Conservation (phyloP, 2,797 vertebrate genomes). For the Trachurus trachurus region DNA sequence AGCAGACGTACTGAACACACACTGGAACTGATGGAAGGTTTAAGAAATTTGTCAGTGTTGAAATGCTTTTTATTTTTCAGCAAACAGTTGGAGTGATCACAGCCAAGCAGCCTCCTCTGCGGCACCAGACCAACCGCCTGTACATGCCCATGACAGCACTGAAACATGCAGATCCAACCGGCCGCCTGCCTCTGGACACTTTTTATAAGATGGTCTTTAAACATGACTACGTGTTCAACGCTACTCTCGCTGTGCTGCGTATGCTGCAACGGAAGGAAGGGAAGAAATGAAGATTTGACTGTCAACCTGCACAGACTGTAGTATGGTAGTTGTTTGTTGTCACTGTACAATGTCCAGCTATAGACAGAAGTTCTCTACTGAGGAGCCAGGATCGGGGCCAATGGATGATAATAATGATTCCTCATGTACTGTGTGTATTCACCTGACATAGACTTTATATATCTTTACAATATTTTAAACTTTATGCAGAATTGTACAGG, state of each 20-base stretch:
- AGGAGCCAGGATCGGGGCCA: not conserved
- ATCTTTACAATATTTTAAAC: not conserved
- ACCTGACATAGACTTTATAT: not conserved
- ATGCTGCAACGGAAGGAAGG: constrained; percentile 67
- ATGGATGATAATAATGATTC: not conserved
- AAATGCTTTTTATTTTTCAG: constrained; percentile 53
- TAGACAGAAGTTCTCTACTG: not conserved
- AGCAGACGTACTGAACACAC: too few relatives aligned
- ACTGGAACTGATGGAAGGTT: too few relatives aligned
- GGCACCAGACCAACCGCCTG: constrained; percentile 82
- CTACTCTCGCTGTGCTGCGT: constrained; percentile 71
- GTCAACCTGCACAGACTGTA: not conserved
- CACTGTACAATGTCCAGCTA: not conserved
- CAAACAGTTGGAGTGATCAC: constrained; percentile 76
- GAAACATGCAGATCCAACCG: constrained; percentile 82
- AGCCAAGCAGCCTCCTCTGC: constrained; percentile 73
- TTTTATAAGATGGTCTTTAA: constrained; percentile 84
- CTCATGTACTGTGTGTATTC: constrained; percentile 3
- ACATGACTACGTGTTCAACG: constrained; percentile 59
- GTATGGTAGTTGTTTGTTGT: not conserved
- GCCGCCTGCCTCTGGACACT: constrained; percentile 76
- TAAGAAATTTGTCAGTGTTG: not conserved
- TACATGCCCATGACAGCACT: constrained; percentile 83
- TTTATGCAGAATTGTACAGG: not conserved
- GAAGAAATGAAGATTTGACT: constrained; percentile 32